Evolutionary conservation across 2,797 vertebrate genomes (phyloP).

Genomic region (Myripristis murdjan): DNA sequence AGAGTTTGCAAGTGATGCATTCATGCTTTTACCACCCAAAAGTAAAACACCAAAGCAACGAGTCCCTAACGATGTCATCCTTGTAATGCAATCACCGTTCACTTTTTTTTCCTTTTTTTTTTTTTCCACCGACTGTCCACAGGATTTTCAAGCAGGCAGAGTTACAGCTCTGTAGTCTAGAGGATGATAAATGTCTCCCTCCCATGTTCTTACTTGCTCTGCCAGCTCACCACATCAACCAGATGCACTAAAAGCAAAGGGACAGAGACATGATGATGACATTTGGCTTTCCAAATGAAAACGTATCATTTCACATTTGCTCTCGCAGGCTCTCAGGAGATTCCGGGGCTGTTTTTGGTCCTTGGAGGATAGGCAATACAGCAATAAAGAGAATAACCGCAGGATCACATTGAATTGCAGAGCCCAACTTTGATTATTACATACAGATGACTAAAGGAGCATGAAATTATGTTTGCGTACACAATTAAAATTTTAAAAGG

Average conservation of each 20-base stretch:
- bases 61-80: constrained; percentile 56
- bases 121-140: constrained; percentile 62
- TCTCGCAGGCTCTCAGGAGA: constrained; percentile 62
- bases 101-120: no score
- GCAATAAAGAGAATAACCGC: constrained; percentile 81
- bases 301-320: constrained; percentile 83
- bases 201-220: constrained; percentile 83
- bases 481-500: constrained; percentile 71
- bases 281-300: constrained; percentile 86
- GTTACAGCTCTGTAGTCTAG: constrained; percentile 79
- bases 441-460: constrained; percentile 84
- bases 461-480: constrained; percentile 77
- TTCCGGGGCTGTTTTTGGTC: constrained; percentile 67
- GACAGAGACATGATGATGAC: constrained; percentile 84
- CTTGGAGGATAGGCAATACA: constrained; percentile 57
- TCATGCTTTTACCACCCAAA: constrained; percentile 55
- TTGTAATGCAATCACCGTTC: constrained; percentile 70
- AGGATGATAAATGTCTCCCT: constrained; percentile 84
- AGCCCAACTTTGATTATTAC: constrained; percentile 78
- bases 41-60: constrained; percentile 48
- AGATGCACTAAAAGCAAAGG: constrained; percentile 77
- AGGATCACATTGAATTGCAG: constrained; percentile 82
- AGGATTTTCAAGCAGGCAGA: constrained; percentile 80
- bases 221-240: constrained; percentile 87
- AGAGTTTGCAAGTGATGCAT: constrained; percentile 37